Percentiles rank a stretch among this genome's conserved stretches.
phyloP scores from a whole-genome alignment of 2,797 vertebrate species.

The Acanthornis magna region DNA sequence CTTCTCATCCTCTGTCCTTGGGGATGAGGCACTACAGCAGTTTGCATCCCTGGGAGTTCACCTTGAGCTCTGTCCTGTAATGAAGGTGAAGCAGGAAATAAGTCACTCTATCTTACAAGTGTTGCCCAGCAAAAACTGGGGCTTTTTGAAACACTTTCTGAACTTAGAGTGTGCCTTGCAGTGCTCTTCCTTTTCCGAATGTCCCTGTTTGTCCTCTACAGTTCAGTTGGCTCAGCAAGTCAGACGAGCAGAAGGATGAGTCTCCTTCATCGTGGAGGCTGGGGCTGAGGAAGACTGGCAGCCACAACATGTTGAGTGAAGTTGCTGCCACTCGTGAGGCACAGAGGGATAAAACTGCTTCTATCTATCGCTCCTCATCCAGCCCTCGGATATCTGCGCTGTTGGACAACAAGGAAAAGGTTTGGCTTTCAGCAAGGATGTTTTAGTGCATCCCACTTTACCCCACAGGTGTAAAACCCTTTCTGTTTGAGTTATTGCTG shows the following conservation, averaged over 20 bases:
- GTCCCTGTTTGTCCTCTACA: background rate
- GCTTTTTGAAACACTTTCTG: background rate
- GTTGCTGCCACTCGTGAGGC: constrained; percentile 59
- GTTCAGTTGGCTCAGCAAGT: constrained; percentile 71
- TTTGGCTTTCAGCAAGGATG: background rate
- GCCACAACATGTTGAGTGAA: constrained; percentile 74
- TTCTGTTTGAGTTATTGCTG: background rate
- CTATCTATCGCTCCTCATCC: constrained; percentile 74
- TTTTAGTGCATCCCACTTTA: background rate
- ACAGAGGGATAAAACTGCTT: constrained; percentile 49
- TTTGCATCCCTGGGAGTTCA: background rate
- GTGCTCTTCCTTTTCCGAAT: background rate
- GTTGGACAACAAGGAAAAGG: constrained; percentile 76
- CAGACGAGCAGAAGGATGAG: constrained; percentile 76
- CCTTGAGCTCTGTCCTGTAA: background rate
- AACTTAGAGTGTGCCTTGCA: background rate
- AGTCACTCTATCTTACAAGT: background rate
- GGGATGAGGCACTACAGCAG: background rate
- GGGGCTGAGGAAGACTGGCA: constrained; percentile 78
- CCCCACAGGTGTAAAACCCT: background rate
- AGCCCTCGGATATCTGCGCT: constrained; percentile 76
- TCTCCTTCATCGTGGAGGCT: constrained; percentile 76
- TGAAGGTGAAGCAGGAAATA: background rate
- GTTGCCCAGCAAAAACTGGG: background rate
- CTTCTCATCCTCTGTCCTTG: background rate